Conservation (phyloP, 2,888 invertebrate species). For the Lottia scabra region DNA sequence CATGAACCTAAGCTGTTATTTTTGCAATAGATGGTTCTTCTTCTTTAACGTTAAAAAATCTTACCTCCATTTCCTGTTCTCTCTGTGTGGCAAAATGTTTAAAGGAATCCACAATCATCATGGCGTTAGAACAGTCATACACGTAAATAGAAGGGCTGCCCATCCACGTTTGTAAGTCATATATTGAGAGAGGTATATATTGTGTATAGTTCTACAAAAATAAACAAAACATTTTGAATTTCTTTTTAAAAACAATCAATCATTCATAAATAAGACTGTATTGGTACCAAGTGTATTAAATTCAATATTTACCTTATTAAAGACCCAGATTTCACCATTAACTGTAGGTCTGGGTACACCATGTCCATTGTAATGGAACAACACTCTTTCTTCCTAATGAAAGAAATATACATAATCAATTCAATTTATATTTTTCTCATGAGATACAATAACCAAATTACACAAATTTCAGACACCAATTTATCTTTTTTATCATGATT, state of each 20-base stretch:
- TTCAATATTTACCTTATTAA: conserved; percentile 82
- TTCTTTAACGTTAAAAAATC: too few species aligned
- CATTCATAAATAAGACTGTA: too few species aligned
- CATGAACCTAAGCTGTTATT: too few species aligned
- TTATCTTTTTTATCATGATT: too few species aligned
- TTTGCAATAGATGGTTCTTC: too few species aligned
- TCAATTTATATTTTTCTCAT: neutral
- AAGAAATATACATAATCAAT: neutral
- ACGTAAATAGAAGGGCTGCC: conserved; percentile 98
- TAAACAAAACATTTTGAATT: conserved; percentile 16
- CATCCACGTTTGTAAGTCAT: conserved; percentile 99
- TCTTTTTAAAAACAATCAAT: too few species aligned
- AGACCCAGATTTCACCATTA: conserved; percentile 99
- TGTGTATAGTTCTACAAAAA: conserved; percentile 90
- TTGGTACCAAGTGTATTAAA: too few species aligned
- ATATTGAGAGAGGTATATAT: conserved; percentile 98
- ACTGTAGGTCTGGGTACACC: conserved; percentile 97
- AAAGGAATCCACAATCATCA: conserved; percentile 86
- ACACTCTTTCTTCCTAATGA: conserved; percentile 86
- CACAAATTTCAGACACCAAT: too few species aligned
- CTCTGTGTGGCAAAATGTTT: conserved; percentile 62
- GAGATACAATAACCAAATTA: too few species aligned
- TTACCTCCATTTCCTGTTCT: conserved; percentile 61
- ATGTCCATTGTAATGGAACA: conserved; percentile 99
- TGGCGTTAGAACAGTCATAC: conserved; percentile 98